phyloP scores from a whole-genome alignment of 2,113 vertebrate genomes.

The Marmota monax region DNA sequence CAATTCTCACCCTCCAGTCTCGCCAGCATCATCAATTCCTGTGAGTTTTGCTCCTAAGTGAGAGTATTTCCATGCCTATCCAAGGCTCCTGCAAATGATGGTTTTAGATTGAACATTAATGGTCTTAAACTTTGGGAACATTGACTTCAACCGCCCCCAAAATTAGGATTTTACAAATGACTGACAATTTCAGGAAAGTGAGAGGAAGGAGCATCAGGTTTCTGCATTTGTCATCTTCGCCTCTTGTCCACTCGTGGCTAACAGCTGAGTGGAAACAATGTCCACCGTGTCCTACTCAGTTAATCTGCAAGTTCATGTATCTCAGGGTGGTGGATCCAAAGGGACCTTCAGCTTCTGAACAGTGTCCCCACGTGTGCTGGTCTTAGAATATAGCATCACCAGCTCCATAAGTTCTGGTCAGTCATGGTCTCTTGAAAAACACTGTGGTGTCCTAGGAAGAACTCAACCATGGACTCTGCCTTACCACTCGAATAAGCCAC shows the following conservation, averaged over 20 bases:
- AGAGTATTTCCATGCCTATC: conserved; percentile 34
- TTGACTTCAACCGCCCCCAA: conserved; percentile 60
- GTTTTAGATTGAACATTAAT: conserved; percentile 52
- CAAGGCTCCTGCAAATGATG: conserved; percentile 29
- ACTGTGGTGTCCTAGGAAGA: too few relatives aligned
- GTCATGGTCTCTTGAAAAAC: too few relatives aligned
- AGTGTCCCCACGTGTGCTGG: neutral
- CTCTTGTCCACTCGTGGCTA: neutral
- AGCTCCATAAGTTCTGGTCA: too few relatives aligned
- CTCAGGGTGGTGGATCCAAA: neutral
- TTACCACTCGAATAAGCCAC: too few relatives aligned
- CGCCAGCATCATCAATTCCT: neutral
- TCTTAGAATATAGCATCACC: neutral
- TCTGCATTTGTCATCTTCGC: neutral
- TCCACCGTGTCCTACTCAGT: neutral
- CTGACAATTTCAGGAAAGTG: conserved; percentile 65
- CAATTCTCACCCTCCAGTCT: neutral
- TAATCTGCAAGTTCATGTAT: neutral
- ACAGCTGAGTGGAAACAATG: neutral
- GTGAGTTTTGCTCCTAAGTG: neutral
- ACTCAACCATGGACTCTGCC: too few relatives aligned
- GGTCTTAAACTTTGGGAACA: conserved; percentile 58
- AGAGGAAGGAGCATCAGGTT: conserved; percentile 54
- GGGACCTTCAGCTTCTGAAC: neutral
- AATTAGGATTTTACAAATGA: conserved; percentile 68